These are phyloP conservation scores for Gavialis gangeticus DNA, from an alignment of 2,113 vertebrate species.

Conservation along the genomic window DNA sequence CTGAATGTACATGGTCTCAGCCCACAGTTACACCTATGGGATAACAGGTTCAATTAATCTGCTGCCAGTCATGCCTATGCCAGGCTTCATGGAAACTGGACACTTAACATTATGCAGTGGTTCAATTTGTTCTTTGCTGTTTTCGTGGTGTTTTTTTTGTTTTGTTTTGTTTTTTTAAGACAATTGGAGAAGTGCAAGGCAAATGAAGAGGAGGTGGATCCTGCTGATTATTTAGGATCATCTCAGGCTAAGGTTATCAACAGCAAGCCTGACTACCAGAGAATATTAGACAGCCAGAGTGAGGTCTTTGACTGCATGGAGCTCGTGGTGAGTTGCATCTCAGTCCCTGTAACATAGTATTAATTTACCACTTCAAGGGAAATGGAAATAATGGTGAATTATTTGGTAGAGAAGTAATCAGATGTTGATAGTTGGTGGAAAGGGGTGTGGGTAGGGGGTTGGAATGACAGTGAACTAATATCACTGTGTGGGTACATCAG, in stretches of 20 bases:
- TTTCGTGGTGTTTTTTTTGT: too few species aligned
- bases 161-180: conserved; percentile 46
- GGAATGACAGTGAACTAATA: too few species aligned
- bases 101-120: background rate
- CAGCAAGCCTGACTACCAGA: conserved; percentile 76
- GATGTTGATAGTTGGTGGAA: too few species aligned
- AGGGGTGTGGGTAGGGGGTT: too few species aligned
- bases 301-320: conserved; percentile 68
- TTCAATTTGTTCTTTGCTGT: background rate
- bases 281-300: conserved; percentile 64
- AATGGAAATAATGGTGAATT: background rate
- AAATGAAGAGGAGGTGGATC: background rate
- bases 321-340: conserved; percentile 67
- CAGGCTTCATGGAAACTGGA: background rate
- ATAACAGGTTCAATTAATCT: background rate
- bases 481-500: too few species aligned
- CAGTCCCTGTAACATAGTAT: background rate
- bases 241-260: conserved; percentile 72
- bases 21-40: background rate
- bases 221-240: background rate
- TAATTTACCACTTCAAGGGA: background rate
- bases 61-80: background rate
- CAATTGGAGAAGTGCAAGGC: conserved; percentile 23
- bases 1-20: background rate
- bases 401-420: too few species aligned